Base-by-base conservation (phyloP, 2,888 invertebrate genomes). In the Heliconius erato region DNA sequence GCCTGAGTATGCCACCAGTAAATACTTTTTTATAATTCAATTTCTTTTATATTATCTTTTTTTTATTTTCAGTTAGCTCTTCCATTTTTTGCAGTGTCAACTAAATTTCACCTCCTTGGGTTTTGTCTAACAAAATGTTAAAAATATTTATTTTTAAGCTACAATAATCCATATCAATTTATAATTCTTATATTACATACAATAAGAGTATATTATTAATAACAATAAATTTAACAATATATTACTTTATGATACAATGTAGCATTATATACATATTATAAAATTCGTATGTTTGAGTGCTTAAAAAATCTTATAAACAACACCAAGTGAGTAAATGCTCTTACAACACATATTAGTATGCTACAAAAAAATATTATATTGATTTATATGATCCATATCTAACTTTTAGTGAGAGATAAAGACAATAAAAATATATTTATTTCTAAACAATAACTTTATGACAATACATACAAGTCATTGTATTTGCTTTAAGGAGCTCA, bases 221-320 rank as follows among this genome's bases (percentile, higher is more conserved):
- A 69, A 69, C 35, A 69, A 69, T n/a, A 69, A 35, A 69, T 11
- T 23, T 40, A 40, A 71, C 71, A 40, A 40, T 71, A 40, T 44
- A 71, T 40, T 44, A 40, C 5, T 71, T 71, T 71, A 71, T 35
- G 35, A 32, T 68, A 69, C 12, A 14, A 26, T 65, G 14, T 26
- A 65, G 11, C n/a, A 69, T 40, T 23, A 12, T 35, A 40, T 40
- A 69, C 40, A 40, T 63, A 9, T n/a, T 63, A 40, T n/a, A 40
- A 68, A 71, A 71, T 40, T 40, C 4, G 26, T 26, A 26, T 72
- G 40, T 72, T 44, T 11, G 23, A 23, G 23, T 40, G n/a, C 12
- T 14, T 14, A 65, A 26, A 63, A 11, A 65, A 65, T 26, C 12
- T 26, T 26, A 26, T 28, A 28, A 26, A 26, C 67, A 67, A 67